Evolutionary conservation across 2,888 invertebrate species (phyloP), one percentile per base, ranked within the genome.

Genomic region (Drosophila phalerata): DNA sequence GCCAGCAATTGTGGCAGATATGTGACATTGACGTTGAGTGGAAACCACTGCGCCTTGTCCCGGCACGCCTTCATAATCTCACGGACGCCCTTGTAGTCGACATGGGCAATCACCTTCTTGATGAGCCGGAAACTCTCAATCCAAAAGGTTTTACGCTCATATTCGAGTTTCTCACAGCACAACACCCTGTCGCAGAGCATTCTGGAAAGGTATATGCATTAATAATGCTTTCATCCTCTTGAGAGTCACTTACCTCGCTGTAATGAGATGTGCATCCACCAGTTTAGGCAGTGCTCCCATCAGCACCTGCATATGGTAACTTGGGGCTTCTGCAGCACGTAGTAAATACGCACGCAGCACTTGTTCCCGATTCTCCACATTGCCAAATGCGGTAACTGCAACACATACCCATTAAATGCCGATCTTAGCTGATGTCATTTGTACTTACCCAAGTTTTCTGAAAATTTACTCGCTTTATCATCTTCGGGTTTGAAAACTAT

Each of bases 31-130:
- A 97, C 93, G 81, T 95, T 94, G 5, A 95, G 93, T 2, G 98
- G 97, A 73, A 98, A 94, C 49, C 95, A 95, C 82, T 96, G 96
- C 0, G 97, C 96, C 93, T 97, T 98, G 89, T 98, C 98, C 84
- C 97, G 95, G 86, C 97, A 97, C 47, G 95, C 95, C 94, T 97
- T 97, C 97, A 98, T 97, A 66, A 98, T 96, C 94, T 97, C 97
- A 79, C 97, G 93, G 0, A 98, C 97, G 15, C 97, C 98, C 93
- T 99, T 99, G 91, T 99, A 99, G 92, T 98, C 98, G 1, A 98
- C 98, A 64, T 97, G 96, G 40, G 96, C 96, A 85, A 99, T 97
- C 45, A 98, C 96, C 91, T 95, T 95, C 79, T 96, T 94, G 58
- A 99, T 96, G 5, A 98, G 93, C 79, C 94, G 94, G 91, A 99